These are phyloP conservation scores for Metallyticus violacea DNA, from an alignment of 2,888 invertebrate species.

Conservation along the genomic window DNA sequence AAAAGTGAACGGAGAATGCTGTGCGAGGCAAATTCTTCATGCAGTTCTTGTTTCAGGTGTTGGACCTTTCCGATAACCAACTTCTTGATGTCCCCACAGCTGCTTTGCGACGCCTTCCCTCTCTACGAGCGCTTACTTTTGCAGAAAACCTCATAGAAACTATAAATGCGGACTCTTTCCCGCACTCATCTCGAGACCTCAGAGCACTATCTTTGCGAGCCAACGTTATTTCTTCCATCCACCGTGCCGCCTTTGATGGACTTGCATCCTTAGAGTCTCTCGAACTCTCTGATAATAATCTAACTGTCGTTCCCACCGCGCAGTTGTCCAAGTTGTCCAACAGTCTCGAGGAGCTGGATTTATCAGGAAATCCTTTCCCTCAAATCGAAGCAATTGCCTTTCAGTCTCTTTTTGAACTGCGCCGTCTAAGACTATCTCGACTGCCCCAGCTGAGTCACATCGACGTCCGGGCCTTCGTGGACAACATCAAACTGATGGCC, in stretches of 20 bases:
- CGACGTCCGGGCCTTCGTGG: constrained; percentile 76
- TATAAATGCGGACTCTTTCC: constrained; percentile 68
- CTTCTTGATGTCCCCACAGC: constrained; percentile 58
- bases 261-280: constrained; percentile 67
- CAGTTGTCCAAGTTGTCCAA: constrained; percentile 47
- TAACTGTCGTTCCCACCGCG: constrained; percentile 58
- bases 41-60: constrained; percentile 46
- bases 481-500: constrained; percentile 77
- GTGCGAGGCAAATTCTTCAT: no score
- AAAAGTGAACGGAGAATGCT: no score
- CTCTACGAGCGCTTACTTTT: constrained; percentile 70
- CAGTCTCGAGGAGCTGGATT: constrained; percentile 67
- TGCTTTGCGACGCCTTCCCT: constrained; percentile 48
- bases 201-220: constrained; percentile 57
- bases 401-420: constrained; percentile 77
- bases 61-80: constrained; percentile 76
- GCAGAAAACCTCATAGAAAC: constrained; percentile 75
- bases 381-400: constrained; percentile 74
- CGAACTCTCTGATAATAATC: constrained; percentile 75
- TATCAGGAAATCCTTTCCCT: constrained; percentile 76
- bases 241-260: constrained; percentile 70
- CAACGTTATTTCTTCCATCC: constrained; percentile 72
- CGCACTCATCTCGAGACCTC: constrained; percentile 52
- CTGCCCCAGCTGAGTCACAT: constrained; percentile 64
- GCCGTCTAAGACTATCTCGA: constrained; percentile 68